These are phyloP conservation scores for Tachuris rubrigastra DNA, from an alignment of 2,113 vertebrate species.

Conservation along the genomic window DNA sequence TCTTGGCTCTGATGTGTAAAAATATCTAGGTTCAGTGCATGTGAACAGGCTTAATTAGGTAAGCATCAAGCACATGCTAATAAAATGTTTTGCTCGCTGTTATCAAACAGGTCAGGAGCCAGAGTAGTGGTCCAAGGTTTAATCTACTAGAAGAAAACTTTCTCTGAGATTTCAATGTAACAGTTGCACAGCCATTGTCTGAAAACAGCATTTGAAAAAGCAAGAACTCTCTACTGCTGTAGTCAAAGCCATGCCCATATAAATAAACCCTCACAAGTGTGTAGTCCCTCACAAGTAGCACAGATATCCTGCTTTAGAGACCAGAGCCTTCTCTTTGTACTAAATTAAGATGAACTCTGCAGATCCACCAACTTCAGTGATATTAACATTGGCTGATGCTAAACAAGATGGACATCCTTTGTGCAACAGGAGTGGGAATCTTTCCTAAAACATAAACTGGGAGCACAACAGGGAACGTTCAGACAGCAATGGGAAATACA, in stretches of 20 bases:
- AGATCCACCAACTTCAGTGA: background rate
- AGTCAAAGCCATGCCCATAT: background rate
- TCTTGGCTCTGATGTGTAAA: background rate
- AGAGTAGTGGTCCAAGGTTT: background rate
- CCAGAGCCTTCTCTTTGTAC: background rate
- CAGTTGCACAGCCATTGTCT: background rate
- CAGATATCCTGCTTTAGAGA: accelerated
- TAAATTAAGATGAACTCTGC: background rate
- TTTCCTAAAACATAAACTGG: background rate
- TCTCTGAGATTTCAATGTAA: background rate
- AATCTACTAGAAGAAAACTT: background rate
- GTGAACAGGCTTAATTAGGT: constrained; percentile 1
- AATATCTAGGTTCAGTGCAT: background rate
- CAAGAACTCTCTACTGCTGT: background rate
- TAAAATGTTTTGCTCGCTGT: background rate
- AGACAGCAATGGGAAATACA: background rate
- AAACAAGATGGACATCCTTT: background rate
- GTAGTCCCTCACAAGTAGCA: background rate
- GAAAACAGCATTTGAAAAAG: background rate
- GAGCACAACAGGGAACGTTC: background rate
- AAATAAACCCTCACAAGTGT: background rate
- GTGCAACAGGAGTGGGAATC: background rate
- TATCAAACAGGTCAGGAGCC: background rate
- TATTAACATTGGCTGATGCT: background rate
- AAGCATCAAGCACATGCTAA: background rate